These are phyloP conservation scores for Gari tellinella DNA, from an alignment of 2,888 invertebrate genomes.

Conservation along the genomic window DNA sequence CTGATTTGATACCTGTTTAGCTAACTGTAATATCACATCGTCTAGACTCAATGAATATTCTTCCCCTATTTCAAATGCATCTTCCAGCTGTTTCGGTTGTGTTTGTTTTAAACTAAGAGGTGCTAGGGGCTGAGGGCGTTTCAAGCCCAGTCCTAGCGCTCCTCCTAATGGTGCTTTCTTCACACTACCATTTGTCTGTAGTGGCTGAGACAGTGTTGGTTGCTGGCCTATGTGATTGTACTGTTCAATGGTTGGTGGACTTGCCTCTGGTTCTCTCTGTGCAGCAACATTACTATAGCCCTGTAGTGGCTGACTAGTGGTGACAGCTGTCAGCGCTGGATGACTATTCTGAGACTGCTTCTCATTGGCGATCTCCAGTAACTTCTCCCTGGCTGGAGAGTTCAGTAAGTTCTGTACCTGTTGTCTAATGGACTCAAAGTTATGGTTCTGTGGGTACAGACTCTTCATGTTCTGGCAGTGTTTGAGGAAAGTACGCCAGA, in stretches of 20 bases:
- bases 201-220: too few relatives aligned
- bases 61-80: constrained; percentile 62
- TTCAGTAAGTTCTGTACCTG: constrained; percentile 71
- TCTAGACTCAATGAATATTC: constrained; percentile 67
- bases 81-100: constrained; percentile 36
- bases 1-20: constrained; percentile 19
- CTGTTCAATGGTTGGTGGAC: too few relatives aligned
- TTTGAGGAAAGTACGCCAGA: constrained; percentile 77
- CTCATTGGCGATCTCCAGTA: constrained; percentile 53
- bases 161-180: too few relatives aligned
- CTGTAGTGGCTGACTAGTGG: not conserved
- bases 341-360: constrained; percentile 18
- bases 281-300: not conserved
- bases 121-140: not conserved
- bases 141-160: too few relatives aligned
- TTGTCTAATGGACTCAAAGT: constrained; percentile 71
- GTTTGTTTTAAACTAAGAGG: constrained; percentile 23
- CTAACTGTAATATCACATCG: constrained; percentile 73
- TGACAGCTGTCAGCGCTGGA: not conserved
- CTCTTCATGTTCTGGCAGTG: constrained; percentile 81
- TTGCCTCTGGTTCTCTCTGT: not conserved
- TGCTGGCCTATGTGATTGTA: too few relatives aligned
- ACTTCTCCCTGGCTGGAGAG: constrained; percentile 60
- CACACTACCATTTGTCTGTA: too few relatives aligned
- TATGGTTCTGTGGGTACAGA: constrained; percentile 70